A percentile compares a stretch with the other conserved stretches of the same genome.
These are phyloP conservation scores for Pteruthius melanotis DNA, from an alignment of 2,113 vertebrate species.

Conservation along the genomic window DNA sequence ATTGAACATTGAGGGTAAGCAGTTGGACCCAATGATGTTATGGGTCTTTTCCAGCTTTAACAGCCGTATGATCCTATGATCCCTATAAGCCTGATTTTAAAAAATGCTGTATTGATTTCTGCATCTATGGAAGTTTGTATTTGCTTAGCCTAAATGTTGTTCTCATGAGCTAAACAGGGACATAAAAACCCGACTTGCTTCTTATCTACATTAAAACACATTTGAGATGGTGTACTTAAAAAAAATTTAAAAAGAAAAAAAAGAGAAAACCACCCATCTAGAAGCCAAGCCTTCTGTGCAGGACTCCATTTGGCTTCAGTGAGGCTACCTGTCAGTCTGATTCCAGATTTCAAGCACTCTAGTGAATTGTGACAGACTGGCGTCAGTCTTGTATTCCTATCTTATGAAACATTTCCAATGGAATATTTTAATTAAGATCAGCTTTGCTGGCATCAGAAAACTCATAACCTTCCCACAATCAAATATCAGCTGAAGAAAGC, in stretches of 20 bases:
- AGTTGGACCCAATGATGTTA: neutral
- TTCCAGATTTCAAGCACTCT: neutral
- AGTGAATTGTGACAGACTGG: slow-evolving; percentile 62
- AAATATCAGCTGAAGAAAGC: neutral
- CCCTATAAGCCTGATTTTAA: neutral
- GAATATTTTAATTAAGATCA: slow-evolving; percentile 63
- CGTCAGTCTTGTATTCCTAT: slow-evolving; percentile 55
- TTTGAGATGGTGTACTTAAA: neutral
- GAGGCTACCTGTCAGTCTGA: neutral
- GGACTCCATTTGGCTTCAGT: neutral
- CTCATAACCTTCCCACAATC: slow-evolving; percentile 1
- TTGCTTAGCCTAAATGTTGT: neutral
- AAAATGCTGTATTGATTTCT: neutral
- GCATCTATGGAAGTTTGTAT: neutral
- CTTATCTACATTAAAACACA: neutral
- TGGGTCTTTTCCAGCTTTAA: neutral
- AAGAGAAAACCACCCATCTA: neutral
- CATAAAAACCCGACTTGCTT: neutral
- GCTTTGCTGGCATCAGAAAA: slow-evolving; percentile 48
- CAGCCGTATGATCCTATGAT: neutral
- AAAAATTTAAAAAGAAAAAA: neutral
- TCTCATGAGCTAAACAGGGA: neutral
- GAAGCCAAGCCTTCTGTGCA: neutral
- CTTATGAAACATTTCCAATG: slow-evolving; percentile 61
- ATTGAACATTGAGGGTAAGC: neutral